phyloP scores from a whole-genome alignment of 2,113 vertebrate genomes.

The Laterallus jamaicensis region DNA sequence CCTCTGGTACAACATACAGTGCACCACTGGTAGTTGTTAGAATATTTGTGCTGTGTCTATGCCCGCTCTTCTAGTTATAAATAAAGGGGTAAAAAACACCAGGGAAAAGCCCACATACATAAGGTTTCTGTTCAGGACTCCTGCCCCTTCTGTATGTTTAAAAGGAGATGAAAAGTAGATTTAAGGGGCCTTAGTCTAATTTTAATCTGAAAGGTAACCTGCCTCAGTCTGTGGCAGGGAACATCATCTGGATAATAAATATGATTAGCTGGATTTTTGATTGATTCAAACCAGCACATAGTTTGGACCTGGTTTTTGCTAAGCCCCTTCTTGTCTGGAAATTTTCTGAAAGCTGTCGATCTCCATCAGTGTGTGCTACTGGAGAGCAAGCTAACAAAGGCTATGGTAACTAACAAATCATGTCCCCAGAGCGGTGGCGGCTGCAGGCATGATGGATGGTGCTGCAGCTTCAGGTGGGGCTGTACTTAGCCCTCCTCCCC shows the following conservation, averaged over 20 bases:
- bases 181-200: neutral
- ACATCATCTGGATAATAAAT: neutral
- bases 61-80: neutral
- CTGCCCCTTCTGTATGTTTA: neutral
- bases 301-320: neutral
- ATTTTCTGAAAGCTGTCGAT: neutral
- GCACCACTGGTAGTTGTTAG: neutral
- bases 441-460: conserved; percentile 44
- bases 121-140: neutral
- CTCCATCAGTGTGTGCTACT: neutral
- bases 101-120: neutral
- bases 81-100: neutral
- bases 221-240: neutral
- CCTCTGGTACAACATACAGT: neutral
- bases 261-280: neutral
- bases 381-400: conserved; percentile 14
- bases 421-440: neutral
- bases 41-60: neutral
- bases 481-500: neutral
- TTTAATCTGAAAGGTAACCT: neutral
- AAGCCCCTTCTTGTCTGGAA: neutral
- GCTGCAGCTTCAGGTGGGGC: conserved; percentile 19
- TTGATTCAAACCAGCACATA: neutral
- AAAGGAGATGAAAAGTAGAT: neutral
- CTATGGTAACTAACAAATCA: conserved; percentile 15